Base-by-base conservation (phyloP, 2,888 invertebrate species). In the Zonitis immaculata region DNA sequence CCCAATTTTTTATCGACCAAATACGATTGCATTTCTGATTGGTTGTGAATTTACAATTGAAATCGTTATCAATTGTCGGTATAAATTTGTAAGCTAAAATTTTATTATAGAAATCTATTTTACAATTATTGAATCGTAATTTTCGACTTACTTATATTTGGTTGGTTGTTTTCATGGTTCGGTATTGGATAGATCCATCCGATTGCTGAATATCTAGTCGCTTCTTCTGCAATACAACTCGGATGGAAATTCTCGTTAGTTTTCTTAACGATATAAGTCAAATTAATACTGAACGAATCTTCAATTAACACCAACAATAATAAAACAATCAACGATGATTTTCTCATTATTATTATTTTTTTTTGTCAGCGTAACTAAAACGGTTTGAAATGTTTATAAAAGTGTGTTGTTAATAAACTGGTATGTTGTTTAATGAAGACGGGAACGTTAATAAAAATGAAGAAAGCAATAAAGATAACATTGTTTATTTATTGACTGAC, bases 111-210 rank as follows among this genome's bases (percentile, higher is more conserved):
- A n/a, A n/a, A n/a, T n/a, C 3, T 28, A n/a, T 25, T 20, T n/a
- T 14, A n/a, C 11, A 12, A 11, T 5, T n/a, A 26, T 43, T 47
- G 32, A 9, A 16, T 28, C 2, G 16, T 35, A 6, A 47, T 32
- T 12, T 7, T 11, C 8, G 3, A 63, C 69, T 67, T 57, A 73
- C 73, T 68, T 44, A 66, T 64, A 54, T 62, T 59, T 6, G 72
- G 70, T 43, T 68, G 44, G 26, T 61, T 56, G 42, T 61, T 60
- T 44, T 61, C 52, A 44, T 30, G 54, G 20, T 54, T 57, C n/a
- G 67, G 66, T 44, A 73, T 58, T 6, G 73, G 73, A 54, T 68
- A 74, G 20, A 69, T 60, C 73, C 73, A 74, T 14, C 70, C 72
- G 20, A 73, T 59, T 11, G 65, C 74, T n/a, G 65, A 58, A 59